Percentiles rank a stretch among this genome's conserved stretches.
Conservation (phyloP, 2,888 invertebrate genomes). For the Drosophila borborema region DNA sequence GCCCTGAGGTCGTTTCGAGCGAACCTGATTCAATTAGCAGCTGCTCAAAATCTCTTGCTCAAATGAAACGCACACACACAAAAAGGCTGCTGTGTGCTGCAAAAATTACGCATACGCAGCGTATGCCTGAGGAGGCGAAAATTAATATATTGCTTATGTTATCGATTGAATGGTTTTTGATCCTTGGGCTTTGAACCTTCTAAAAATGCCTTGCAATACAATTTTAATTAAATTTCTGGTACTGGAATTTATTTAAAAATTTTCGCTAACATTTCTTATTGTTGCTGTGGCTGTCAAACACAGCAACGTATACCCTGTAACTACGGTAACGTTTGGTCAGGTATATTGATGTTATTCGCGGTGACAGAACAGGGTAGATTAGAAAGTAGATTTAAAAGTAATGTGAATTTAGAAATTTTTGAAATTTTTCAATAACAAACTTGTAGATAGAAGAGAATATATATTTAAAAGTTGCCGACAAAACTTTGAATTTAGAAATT, state of each 20-base stretch:
- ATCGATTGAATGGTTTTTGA: constrained; percentile 44
- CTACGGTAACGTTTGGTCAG: neutral
- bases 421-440: too few species aligned
- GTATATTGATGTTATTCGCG: neutral
- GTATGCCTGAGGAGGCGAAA: constrained; percentile 7
- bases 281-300: constrained; percentile 11
- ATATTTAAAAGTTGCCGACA: neutral
- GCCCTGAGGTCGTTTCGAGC: constrained; percentile 25
- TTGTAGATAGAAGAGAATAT: neutral
- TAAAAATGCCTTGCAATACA: constrained; percentile 6
- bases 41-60: constrained; percentile 26
- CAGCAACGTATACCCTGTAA: constrained; percentile 13
- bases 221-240: constrained; percentile 65
- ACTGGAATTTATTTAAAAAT: constrained; percentile 26
- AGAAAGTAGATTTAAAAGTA: too few species aligned
- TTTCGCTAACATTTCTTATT: constrained; percentile 23
- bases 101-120: constrained; percentile 67
- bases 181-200: neutral
- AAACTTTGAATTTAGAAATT: neutral
- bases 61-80: constrained; percentile 19
- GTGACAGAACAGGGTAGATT: too few species aligned
- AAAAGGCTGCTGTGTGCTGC: constrained; percentile 22
- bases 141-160: constrained; percentile 38
- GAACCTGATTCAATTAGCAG: constrained; percentile 67
- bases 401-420: neutral